Evolutionary conservation across 2,888 invertebrate species (phyloP).

Genomic region (Dicycla oo): DNA sequence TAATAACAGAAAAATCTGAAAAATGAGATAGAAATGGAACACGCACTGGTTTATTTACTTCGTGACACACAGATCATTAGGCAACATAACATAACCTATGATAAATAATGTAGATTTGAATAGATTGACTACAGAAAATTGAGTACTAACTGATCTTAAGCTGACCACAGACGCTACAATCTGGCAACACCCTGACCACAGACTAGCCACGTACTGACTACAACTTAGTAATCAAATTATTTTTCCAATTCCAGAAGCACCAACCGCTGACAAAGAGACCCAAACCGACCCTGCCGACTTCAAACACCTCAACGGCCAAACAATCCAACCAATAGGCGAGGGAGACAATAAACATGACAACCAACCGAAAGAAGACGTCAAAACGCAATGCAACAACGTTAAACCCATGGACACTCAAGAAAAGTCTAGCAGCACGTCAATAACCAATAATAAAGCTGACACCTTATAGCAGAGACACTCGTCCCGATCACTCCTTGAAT

Average conservation of each 20-base stretch:
- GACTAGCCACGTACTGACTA: background rate
- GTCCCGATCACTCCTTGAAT: constrained; percentile 80
- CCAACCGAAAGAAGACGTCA: constrained; percentile 64
- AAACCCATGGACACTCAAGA: constrained; percentile 53
- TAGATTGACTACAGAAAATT: background rate
- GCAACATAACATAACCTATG: no score
- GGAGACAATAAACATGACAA: constrained; percentile 66
- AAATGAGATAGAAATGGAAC: background rate
- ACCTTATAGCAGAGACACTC: constrained; percentile 87
- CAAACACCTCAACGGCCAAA: constrained; percentile 81
- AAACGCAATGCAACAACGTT: constrained; percentile 68
- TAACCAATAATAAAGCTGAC: constrained; percentile 75
- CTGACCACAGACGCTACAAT: no score
- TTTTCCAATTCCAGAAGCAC: constrained; percentile 73
- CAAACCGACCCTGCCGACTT: constrained; percentile 84
- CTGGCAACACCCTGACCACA: no score
- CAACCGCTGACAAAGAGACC: constrained; percentile 81
- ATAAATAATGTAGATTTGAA: background rate
- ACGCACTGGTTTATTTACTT: no score
- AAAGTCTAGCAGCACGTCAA: constrained; percentile 55
- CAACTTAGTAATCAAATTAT: background rate
- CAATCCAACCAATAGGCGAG: constrained; percentile 64
- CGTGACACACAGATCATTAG: no score
- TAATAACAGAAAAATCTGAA: background rate
- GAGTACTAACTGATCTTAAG: background rate